These are phyloP conservation scores for Procambarus virginalis DNA, from an alignment of 1,140 invertebrate genomes.

Conservation along the genomic window DNA sequence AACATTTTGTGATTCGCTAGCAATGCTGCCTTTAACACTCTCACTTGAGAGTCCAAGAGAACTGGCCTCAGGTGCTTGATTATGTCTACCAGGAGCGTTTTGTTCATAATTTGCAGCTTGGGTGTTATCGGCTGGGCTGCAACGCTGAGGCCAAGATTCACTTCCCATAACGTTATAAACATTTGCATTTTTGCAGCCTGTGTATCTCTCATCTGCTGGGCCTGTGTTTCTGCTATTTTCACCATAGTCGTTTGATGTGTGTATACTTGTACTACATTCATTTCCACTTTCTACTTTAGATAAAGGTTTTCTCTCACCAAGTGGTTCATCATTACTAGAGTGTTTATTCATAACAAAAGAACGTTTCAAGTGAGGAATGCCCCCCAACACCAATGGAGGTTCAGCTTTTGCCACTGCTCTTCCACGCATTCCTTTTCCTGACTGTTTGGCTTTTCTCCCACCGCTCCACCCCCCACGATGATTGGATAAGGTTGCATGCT, in stretches of 20 bases:
- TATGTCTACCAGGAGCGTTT: neutral
- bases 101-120: neutral
- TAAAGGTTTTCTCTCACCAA: neutral
- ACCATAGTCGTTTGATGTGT: neutral
- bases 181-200: neutral
- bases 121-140: neutral
- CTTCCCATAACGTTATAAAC: neutral
- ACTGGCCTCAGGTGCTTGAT: neutral
- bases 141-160: neutral
- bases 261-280: neutral
- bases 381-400: slow-evolving; percentile 34
- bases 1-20: neutral
- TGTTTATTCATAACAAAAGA: slow-evolving; percentile 51
- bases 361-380: slow-evolving; percentile 45
- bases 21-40: neutral
- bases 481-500: slow-evolving; percentile 8
- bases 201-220: neutral
- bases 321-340: neutral
- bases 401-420: slow-evolving; percentile 17
- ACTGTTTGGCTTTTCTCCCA: slow-evolving; percentile 7
- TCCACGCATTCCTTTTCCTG: neutral
- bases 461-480: slow-evolving; percentile 22
- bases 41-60: neutral
- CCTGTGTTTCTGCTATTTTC: neutral
- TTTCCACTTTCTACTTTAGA: neutral